Evolutionary conservation across 2,113 vertebrate genomes (phyloP), one percentile per base, ranked within the genome.

Genomic region (Calypte anna): DNA sequence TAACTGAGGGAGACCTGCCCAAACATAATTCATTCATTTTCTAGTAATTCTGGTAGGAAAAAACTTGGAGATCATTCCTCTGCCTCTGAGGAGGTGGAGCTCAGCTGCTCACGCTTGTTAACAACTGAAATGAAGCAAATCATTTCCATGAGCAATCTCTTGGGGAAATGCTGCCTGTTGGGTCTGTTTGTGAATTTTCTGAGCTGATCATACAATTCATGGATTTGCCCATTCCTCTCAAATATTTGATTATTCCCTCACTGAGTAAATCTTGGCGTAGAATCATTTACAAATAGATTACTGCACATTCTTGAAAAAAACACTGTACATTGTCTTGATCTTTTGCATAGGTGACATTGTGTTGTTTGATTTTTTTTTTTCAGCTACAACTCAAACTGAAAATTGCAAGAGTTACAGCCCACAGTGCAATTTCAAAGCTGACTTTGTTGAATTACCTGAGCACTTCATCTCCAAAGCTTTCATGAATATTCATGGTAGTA

Each of bases 51-150:
- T 88, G 23, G 61, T 76, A 86, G 31, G 67, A 91, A 85, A 94
- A 85, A 61, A 11, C 51, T 94, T 85, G 76, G 82, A 93, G 57
- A 94, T 82, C 74, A 62, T 36, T 82, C 53, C 62, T 89, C 44
- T 64, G 58, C 36, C 0, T 0, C 77, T 82, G 48, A 87, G 70
- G 66, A 94, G 83, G 74, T 89, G 50, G 74, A 92, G 50, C 83
- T 96, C 83, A 84, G 86, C 81, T 95, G 86, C 70, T 96, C 46
- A 82, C 86, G 69, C 92, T 86, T 91, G 66, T 93, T 96, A 95
- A 57, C 57, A 64, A 55, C 77, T 82, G 74, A 96, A 95, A 94
- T 82, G 81, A 93, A 93, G 83, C 89, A 95, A 92, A 69, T 87
- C 72, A 93, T 89, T 92, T 93, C 58, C n/a, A 73, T 38, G 50